Conservation (phyloP, 2,797 vertebrate genomes). For the Strix occidentalis region DNA sequence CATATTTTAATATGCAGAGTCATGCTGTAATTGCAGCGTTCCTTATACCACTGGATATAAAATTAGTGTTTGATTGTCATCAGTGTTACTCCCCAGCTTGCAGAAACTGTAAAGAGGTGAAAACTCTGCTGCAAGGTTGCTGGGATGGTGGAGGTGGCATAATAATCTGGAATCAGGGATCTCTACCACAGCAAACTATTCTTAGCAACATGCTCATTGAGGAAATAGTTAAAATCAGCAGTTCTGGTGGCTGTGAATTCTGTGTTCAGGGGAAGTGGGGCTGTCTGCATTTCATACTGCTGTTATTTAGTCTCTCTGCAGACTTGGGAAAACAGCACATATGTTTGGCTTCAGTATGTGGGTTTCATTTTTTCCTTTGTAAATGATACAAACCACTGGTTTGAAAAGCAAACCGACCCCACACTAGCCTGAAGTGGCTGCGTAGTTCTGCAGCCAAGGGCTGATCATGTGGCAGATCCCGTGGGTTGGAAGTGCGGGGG, state of each 20-base stretch:
- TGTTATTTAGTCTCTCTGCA: not conserved
- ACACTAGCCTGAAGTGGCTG: not conserved
- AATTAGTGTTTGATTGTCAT: not conserved
- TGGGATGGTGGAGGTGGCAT: not conserved
- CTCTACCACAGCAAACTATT: not conserved
- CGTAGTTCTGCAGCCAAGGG: not conserved
- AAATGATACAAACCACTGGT: not conserved
- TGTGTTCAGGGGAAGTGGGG: not conserved
- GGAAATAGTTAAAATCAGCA: not conserved
- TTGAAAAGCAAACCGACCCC: not conserved
- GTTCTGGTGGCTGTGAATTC: not conserved
- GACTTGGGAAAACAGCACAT: not conserved
- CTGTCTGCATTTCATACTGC: not conserved
- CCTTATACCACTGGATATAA: not conserved
- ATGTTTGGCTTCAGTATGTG: not conserved
- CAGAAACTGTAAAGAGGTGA: not conserved
- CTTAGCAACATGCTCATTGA: not conserved
- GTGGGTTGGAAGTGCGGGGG: rapidly evolving
- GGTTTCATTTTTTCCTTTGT: not conserved
- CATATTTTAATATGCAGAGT: not conserved
- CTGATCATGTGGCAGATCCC: not conserved
- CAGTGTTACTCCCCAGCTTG: not conserved
- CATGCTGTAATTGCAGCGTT: not conserved
- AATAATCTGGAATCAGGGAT: not conserved
- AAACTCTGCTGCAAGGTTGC: not conserved